Percentiles rank a stretch among this genome's conserved stretches.
These are phyloP conservation scores for Chromis chromis DNA, from an alignment of 2,797 vertebrate genomes.

Conservation along the genomic window DNA sequence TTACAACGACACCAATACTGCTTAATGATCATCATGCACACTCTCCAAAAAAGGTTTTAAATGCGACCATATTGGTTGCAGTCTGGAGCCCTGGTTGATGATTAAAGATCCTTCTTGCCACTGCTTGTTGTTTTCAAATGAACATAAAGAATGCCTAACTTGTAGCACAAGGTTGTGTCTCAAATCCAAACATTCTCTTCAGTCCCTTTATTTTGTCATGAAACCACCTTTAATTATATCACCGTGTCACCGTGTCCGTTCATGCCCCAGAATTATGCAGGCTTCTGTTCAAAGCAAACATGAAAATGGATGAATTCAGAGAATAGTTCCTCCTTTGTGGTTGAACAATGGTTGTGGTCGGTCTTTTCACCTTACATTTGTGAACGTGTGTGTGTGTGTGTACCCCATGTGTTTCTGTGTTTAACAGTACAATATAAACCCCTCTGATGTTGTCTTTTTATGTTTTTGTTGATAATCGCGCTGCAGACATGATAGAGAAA, in stretches of 20 bases:
- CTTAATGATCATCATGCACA: too few relatives aligned
- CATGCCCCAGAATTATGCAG: background rate
- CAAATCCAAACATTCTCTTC: background rate
- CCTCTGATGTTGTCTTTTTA: background rate
- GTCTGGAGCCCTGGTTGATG: background rate
- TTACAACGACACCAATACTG: too few relatives aligned
- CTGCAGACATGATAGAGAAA: conserved; percentile 94
- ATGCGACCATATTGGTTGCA: too few relatives aligned
- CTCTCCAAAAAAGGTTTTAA: too few relatives aligned
- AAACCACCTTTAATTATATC: background rate
- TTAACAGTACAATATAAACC: background rate
- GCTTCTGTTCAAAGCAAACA: background rate
- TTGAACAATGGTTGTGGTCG: background rate
- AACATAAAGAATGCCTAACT: background rate
- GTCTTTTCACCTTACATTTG: background rate
- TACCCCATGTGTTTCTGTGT: background rate
- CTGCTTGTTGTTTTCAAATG: background rate
- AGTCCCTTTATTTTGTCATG: background rate
- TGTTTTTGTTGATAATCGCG: background rate
- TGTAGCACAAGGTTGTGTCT: background rate
- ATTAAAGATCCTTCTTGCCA: background rate
- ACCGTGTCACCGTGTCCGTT: background rate
- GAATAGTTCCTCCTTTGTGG: background rate
- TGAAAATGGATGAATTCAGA: background rate
- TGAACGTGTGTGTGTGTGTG: background rate